Evolutionary conservation across 2,797 vertebrate species (phyloP).

Genomic region (Fringilla coelebs): DNA sequence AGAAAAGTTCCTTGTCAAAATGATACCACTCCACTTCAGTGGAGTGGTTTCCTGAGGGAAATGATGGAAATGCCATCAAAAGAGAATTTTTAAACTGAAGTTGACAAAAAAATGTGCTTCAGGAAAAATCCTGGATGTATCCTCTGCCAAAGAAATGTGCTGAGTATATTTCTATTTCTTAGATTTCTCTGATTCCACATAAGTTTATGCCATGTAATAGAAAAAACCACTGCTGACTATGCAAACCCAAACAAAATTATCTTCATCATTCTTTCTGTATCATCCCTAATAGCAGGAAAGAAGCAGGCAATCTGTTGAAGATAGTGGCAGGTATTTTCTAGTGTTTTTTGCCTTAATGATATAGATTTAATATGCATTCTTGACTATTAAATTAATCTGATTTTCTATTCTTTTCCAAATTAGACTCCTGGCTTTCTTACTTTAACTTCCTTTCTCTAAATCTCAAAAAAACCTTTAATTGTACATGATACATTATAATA

Average conservation of each 20-base stretch:
- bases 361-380: neutral
- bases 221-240: neutral
- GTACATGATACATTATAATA: neutral
- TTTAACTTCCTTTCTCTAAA: neutral
- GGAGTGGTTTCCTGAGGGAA: conserved; percentile 5
- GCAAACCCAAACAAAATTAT: neutral
- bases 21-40: neutral
- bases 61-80: neutral
- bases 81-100: neutral
- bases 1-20: neutral
- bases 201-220: neutral
- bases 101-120: conserved; percentile 20
- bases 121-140: neutral
- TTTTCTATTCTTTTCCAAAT: neutral
- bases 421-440: neutral
- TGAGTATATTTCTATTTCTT: neutral
- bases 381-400: neutral
- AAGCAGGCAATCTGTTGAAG: neutral
- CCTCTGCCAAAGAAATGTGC: conserved; percentile 10
- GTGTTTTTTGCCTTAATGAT: neutral
- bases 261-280: neutral
- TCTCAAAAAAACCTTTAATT: accelerated
- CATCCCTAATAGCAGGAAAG: neutral
- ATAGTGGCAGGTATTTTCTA: neutral
- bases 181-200: neutral